Base-by-base conservation (phyloP, 2,113 vertebrate species). In the Miniopterus natalensis region DNA sequence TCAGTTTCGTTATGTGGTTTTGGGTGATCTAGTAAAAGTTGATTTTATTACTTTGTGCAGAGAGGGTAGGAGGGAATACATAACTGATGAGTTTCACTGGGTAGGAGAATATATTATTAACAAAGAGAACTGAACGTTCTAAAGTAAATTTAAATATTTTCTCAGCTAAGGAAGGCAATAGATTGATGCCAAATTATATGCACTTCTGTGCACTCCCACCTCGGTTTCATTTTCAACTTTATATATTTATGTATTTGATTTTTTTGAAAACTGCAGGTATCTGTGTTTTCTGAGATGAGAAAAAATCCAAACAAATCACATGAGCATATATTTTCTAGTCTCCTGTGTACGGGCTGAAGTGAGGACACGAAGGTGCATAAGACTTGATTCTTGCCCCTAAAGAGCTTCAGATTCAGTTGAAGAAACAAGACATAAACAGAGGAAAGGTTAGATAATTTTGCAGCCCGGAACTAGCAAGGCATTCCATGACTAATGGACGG, bases 341-440 rank as follows among this genome's bases (percentile, higher is more conserved):
- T 84, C n/a, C 63, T 88, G 2, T 49, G 40, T 70, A n/a, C 47
- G 20, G 36, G 49, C 51, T 80, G 40, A 13, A 45, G 6, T n/a
- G 71, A 94, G 57, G 55, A 59, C 51, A 23, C 4, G 27, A 29
- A 63, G 55, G 65, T 18, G 11, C 47, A 8, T 84, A 80, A 78
- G 47, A 40, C n/a, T 55, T 59, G 42, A 45, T 78, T 68, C 71
- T 84, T 66, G 57, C 18, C 40, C 40, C 59, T 8, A 25, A 49
- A 65, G 36, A 84, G 21, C 55, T 88, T 90, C 66, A 40, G 13
- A 31, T 45, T 88, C 59, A 90, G 61, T 92, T 71, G 84, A 40
- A 95, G 51, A 86, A 91, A 92, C n/a, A 86, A 77, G 70, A 59
- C 23, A 47, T 57, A 92, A 89, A 77, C 75, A 87, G 31, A 73